Conservation (phyloP, 1,140 invertebrate species). For the Bombus picipes region DNA sequence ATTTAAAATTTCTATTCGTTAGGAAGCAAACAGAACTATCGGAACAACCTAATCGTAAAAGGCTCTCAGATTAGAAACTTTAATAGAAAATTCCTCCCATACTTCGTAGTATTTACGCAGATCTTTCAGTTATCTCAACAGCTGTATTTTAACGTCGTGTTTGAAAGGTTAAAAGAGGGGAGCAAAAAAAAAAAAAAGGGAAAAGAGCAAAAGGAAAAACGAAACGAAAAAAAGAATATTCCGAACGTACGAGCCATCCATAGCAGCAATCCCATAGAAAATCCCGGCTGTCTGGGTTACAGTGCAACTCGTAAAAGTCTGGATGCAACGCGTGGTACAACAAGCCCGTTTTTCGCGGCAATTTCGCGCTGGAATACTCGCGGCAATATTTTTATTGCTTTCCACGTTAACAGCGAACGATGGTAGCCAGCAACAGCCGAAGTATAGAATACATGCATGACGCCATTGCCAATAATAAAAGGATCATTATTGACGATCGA, state of each 20-base stretch:
- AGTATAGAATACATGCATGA: neutral
- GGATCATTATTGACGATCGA: slow-evolving; percentile 9
- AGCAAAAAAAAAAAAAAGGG: neutral
- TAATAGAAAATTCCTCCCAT: too few relatives aligned
- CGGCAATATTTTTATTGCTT: slow-evolving; percentile 25
- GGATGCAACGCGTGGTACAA: neutral
- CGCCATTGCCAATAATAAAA: slow-evolving; percentile 7
- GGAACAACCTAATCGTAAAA: too few relatives aligned
- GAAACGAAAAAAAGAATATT: neutral
- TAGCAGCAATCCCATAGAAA: neutral
- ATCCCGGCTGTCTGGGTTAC: neutral
- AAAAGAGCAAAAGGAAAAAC: neutral
- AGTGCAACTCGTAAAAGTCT: neutral
- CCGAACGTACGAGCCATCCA: neutral
- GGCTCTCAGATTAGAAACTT: too few relatives aligned
- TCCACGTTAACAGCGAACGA: neutral
- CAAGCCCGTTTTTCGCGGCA: slow-evolving; percentile 7
- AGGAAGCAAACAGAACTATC: too few relatives aligned
- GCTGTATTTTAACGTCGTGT: neutral
- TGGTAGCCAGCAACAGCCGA: neutral
- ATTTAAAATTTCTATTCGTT: too few relatives aligned
- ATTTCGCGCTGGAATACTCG: slow-evolving; percentile 11
- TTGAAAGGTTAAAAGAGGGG: neutral
- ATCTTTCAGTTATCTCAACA: too few relatives aligned
- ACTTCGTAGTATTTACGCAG: too few relatives aligned